Evolutionary conservation across 2,888 invertebrate species (phyloP).

Genomic region (Acanthococcus lagerstroemiae): DNA sequence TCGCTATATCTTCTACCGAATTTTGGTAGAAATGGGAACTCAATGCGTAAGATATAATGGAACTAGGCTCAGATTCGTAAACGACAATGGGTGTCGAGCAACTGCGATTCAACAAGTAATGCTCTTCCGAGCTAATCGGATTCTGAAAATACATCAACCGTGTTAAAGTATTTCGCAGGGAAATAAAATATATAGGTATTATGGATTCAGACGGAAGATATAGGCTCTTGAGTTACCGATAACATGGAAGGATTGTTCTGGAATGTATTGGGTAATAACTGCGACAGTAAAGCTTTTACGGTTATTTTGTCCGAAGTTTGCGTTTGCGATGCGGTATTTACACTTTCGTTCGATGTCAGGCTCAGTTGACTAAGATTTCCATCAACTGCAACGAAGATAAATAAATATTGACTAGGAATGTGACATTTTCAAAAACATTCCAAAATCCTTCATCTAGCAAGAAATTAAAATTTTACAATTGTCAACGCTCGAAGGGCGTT

Average conservation of each 20-base stretch:
- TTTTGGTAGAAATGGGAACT: conserved; percentile 61
- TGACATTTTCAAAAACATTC: background rate
- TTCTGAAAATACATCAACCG: conserved; percentile 41
- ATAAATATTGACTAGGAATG: no score
- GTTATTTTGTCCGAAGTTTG: conserved; percentile 48
- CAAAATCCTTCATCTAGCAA: background rate
- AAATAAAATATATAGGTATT: background rate
- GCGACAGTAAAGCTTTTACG: conserved; percentile 57
- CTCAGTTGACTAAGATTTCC: background rate
- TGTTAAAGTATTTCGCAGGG: no score
- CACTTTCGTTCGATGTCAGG: conserved; percentile 1
- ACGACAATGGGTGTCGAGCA: conserved; percentile 56
- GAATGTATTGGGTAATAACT: conserved; percentile 47
- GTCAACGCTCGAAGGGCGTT: background rate
- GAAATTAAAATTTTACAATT: background rate
- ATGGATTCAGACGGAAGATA: background rate
- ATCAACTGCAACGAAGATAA: conserved; percentile 7
- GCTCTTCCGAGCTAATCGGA: conserved; percentile 57
- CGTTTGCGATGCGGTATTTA: background rate
- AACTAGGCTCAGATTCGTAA: conserved; percentile 69
- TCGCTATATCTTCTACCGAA: conserved; percentile 36
- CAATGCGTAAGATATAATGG: conserved; percentile 73
- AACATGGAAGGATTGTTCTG: conserved; percentile 8
- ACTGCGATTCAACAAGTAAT: conserved; percentile 55
- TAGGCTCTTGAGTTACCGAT: background rate